These are phyloP conservation scores for Rhinoptilus africanus DNA, from an alignment of 2,113 vertebrate genomes.

Conservation along the genomic window DNA sequence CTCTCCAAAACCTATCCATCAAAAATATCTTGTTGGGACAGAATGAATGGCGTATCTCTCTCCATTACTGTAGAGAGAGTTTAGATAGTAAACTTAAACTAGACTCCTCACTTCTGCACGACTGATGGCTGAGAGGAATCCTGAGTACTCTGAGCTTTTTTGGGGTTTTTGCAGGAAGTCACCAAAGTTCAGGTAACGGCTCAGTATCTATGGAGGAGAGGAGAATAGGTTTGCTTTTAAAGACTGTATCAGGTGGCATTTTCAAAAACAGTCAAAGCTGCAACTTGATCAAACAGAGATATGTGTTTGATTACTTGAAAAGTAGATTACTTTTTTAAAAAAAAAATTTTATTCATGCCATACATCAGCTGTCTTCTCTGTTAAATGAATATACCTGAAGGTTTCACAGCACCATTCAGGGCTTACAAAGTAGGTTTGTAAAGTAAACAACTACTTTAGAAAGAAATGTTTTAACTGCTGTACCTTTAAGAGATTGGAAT, in stretches of 20 bases:
- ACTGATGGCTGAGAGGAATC: not conserved
- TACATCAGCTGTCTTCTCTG: not conserved
- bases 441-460: not conserved
- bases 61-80: not conserved
- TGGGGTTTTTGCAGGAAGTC: not conserved
- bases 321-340: not conserved
- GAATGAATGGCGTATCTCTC: not conserved
- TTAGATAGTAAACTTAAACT: not conserved
- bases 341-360: not conserved
- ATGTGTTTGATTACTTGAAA: not conserved
- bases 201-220: not conserved
- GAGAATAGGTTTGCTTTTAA: not conserved
- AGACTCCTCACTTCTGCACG: not conserved
- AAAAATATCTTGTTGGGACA: not conserved
- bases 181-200: not conserved
- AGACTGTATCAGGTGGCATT: not conserved
- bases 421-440: not conserved
- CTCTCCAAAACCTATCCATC: not conserved
- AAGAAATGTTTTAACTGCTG: not conserved
- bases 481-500: not conserved
- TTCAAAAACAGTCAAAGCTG: not conserved
- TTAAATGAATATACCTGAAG: not conserved
- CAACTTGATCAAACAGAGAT: not conserved
- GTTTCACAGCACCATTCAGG: not conserved
- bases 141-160: not conserved